A percentile compares a stretch with the other conserved stretches of the same genome.
These are phyloP conservation scores for Manis javanica DNA, from an alignment of 2,797 vertebrate genomes.

Conservation along the genomic window DNA sequence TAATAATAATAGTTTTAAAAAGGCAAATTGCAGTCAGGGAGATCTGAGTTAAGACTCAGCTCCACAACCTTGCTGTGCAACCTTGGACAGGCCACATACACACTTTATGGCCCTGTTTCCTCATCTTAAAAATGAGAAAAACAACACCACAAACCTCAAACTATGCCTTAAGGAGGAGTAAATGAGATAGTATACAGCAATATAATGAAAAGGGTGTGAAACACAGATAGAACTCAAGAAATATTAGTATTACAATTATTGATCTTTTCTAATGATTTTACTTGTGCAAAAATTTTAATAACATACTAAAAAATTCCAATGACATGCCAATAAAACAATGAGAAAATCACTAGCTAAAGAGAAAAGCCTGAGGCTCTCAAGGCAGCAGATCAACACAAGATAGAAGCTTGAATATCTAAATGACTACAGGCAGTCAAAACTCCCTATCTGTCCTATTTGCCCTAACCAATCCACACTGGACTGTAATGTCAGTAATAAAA, in stretches of 20 bases:
- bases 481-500: background rate
- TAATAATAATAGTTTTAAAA: background rate
- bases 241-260: background rate
- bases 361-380: background rate
- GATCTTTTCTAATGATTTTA: background rate
- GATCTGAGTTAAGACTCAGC: background rate
- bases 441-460: background rate
- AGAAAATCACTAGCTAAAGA: constrained; percentile 21
- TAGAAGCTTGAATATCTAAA: background rate
- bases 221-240: background rate
- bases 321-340: constrained; percentile 12
- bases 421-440: background rate
- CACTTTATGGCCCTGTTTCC: background rate
- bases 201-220: background rate
- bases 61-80: background rate
- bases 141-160: constrained; percentile 7
- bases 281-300: background rate
- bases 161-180: background rate
- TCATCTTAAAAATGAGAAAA: constrained; percentile 27
- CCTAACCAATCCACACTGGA: background rate
- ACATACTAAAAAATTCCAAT: background rate
- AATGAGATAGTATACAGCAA: background rate
- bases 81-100: background rate
- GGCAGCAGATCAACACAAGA: background rate
- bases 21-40: background rate